Evolutionary conservation across 1,140 invertebrate species (phyloP).

Genomic region (Bombus impatiens): DNA sequence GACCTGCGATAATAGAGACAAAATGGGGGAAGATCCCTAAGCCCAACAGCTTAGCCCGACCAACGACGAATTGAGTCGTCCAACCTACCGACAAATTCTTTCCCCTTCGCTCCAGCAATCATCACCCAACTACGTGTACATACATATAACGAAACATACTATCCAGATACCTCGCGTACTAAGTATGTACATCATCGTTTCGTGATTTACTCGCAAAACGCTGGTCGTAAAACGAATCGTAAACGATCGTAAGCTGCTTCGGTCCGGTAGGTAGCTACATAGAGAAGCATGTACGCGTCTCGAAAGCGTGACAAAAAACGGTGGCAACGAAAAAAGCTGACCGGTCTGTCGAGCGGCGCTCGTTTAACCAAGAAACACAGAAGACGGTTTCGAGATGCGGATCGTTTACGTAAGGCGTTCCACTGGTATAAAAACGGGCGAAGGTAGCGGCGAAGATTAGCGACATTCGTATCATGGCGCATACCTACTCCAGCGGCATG

Average conservation of each 20-base stretch:
- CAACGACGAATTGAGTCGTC: not conserved
- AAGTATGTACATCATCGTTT: slow-evolving; percentile 5
- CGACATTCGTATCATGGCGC: slow-evolving; percentile 9
- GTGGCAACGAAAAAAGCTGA: not conserved
- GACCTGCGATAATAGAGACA: slow-evolving; percentile 14
- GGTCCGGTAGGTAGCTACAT: too few relatives aligned
- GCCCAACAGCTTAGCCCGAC: not conserved
- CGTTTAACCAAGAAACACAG: slow-evolving; percentile 5
- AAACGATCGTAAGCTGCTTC: not conserved
- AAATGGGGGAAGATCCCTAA: slow-evolving; percentile 13
- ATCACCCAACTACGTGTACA: not conserved
- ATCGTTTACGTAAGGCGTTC: slow-evolving; percentile 59
- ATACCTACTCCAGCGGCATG: not conserved
- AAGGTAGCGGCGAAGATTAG: slow-evolving; percentile 49
- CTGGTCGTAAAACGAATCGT: slow-evolving; percentile 25
- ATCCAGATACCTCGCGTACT: not conserved
- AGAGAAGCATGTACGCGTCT: not conserved
- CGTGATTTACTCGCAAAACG: slow-evolving; percentile 27
- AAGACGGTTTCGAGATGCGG: not conserved
- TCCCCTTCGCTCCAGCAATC: not conserved
- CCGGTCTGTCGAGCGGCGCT: not conserved
- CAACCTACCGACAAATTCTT: not conserved
- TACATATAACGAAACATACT: too few relatives aligned
- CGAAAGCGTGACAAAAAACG: not conserved
- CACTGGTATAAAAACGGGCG: slow-evolving; percentile 44